Base-by-base conservation (phyloP, 2,888 invertebrate species). In the Drosophila putrida region DNA sequence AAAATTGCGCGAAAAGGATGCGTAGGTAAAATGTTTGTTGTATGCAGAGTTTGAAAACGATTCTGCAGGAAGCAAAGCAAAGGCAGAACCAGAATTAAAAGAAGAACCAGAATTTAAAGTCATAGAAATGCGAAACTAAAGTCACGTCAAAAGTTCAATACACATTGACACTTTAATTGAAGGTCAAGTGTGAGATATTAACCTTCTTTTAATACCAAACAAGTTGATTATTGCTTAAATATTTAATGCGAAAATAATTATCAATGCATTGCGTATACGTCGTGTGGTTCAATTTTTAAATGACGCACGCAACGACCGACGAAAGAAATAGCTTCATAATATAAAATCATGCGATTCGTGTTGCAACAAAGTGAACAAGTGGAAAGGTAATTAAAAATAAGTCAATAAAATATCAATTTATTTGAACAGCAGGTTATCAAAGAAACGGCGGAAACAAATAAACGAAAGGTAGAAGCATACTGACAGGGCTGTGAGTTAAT, bases 231-330 rank as follows among this genome's bases (percentile, higher is more conserved):
- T 60, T 58, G 38, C 58, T 69, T 69, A 31, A 86, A 67, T 80
- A 80, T 65, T 75, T 62, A 75, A 82, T 79, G 31, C 4, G 13
- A 33, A 75, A 58, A 65, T 75, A 71, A 68, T 63, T 54, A 25
- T 50, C 1, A 10, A 50, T 28, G 27, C 39, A 41, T 63, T 57
- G 51, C 60, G 55, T 60, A 73, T 73, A 76, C 76, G 73, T 47
- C 44, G 47, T 33, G 67, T 28, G 1, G 20, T 10, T 9, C 25
- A 47, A 44, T 53, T 61, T 43, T 11, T 43, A 46, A 63, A 51
- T 11, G 38, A 27, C 3, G 31, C 71, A 76, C 61, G 65, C 71
- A 55, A 61, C 11, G 20, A 13, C 2, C 53, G 35, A n/a, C 35
- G n/a, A 5, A 39, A 43, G 31, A 63, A 63, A 54, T 69, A 28